Percentiles rank a stretch among this genome's conserved stretches.
phyloP scores from a whole-genome alignment of 2,888 invertebrate genomes.

The Corbicula japonica region DNA sequence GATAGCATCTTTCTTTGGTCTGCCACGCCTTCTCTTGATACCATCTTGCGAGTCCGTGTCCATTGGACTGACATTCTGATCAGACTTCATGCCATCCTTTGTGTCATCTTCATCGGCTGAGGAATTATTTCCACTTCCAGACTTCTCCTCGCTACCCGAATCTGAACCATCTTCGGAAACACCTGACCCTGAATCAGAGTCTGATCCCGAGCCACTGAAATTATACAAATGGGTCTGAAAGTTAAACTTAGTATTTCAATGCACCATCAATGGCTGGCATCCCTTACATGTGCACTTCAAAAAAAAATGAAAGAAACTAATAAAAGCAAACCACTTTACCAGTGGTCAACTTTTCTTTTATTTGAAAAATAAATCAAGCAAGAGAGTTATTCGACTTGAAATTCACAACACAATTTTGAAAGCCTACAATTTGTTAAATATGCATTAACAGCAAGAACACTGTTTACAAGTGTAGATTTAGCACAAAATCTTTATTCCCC shows the following conservation, averaged over 20 bases:
- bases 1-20: conserved; percentile 71
- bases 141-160: conserved; percentile 58
- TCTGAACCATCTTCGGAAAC: conserved; percentile 60
- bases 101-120: conserved; percentile 57
- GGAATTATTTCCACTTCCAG: conserved; percentile 62
- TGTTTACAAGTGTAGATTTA: too few relatives aligned
- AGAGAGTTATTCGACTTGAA: too few relatives aligned
- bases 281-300: neutral
- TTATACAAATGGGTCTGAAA: conserved; percentile 3
- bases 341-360: too few relatives aligned
- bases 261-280: neutral
- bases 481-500: too few relatives aligned
- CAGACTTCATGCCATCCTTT: conserved; percentile 27
- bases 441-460: too few relatives aligned
- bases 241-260: neutral
- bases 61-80: conserved; percentile 34
- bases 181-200: conserved; percentile 80
- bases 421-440: too few relatives aligned
- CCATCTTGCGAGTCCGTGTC: conserved; percentile 52
- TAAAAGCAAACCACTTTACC: neutral
- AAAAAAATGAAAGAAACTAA: neutral
- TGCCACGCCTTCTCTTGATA: conserved; percentile 30
- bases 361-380: too few relatives aligned
- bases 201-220: conserved; percentile 74
- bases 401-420: too few relatives aligned